A percentile compares a stretch with the other conserved stretches of the same genome.
These are phyloP conservation scores for Abramis brama DNA, from an alignment of 2,113 vertebrate genomes.

Conservation along the genomic window DNA sequence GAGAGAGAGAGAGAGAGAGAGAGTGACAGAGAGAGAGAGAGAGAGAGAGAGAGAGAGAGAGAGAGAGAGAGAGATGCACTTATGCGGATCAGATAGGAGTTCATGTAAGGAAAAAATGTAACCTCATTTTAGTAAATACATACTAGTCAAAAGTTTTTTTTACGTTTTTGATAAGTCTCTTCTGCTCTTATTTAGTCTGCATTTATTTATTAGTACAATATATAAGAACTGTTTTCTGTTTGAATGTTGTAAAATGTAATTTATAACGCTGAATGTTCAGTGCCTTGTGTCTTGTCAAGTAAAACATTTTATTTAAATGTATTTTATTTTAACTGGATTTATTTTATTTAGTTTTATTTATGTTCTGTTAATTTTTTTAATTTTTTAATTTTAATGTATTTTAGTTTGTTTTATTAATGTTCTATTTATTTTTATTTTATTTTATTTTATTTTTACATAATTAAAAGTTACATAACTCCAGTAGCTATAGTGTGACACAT, in stretches of 20 bases:
- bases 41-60: neutral
- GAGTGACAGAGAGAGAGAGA: slow-evolving; percentile 35
- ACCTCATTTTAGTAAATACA: neutral
- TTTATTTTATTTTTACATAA: neutral
- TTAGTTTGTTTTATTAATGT: neutral
- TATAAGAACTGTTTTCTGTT: no score
- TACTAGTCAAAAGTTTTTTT: no score
- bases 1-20: slow-evolving; percentile 56
- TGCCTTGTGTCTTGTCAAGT: no score
- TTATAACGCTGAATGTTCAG: no score
- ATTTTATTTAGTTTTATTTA: no score
- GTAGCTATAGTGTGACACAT: neutral
- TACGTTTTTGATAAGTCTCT: no score
- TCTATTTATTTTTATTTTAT: neutral
- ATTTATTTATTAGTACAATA: no score
- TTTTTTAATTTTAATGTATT: neutral
- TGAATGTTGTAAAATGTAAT: no score
- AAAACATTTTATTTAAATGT: no score
- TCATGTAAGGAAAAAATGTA: neutral
- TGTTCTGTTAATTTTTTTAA: no score
- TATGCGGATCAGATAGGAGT: neutral
- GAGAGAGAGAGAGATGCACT: neutral
- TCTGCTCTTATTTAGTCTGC: no score
- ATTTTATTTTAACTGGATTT: no score
- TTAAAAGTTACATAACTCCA: neutral